Conservation (phyloP, 2,113 vertebrate species). For the Sialia sialis region DNA sequence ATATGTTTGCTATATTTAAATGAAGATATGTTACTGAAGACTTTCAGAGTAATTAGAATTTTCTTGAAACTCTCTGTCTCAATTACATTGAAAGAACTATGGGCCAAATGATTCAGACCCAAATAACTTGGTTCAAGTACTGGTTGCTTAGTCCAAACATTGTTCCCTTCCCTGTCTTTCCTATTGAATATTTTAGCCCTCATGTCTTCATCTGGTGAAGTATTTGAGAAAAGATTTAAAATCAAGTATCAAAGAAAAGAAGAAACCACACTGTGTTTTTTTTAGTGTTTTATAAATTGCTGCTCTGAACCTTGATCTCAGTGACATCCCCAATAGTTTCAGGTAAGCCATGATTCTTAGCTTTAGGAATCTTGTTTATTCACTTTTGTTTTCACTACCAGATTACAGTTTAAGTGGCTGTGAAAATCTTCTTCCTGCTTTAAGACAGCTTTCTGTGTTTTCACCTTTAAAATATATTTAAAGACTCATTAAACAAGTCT, state of each 20-base stretch:
- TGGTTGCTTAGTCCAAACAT: not conserved
- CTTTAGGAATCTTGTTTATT: not conserved
- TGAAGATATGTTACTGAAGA: not conserved
- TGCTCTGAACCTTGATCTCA: not conserved
- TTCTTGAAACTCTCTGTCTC: not conserved
- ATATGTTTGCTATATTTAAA: conserved; percentile 24
- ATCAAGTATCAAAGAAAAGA: not conserved
- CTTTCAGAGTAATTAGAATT: not conserved
- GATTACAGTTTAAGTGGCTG: not conserved
- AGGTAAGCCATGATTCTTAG: not conserved
- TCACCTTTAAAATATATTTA: not conserved
- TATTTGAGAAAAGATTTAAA: not conserved
- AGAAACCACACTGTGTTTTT: not conserved
- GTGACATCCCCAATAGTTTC: not conserved
- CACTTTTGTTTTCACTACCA: not conserved
- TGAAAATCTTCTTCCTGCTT: not conserved
- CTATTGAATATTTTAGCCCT: not conserved
- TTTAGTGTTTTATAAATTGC: not conserved
- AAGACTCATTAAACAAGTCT: not conserved
- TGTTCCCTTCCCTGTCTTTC: not conserved
- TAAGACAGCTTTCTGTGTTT: not conserved
- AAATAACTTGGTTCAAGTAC: not conserved
- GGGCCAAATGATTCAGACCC: not conserved
- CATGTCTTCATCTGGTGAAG: rapidly evolving
- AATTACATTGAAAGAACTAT: not conserved